Evolutionary conservation across 2,888 invertebrate species (phyloP), one percentile per base, ranked within the genome.

Genomic region (Eupithecia subumbrata): DNA sequence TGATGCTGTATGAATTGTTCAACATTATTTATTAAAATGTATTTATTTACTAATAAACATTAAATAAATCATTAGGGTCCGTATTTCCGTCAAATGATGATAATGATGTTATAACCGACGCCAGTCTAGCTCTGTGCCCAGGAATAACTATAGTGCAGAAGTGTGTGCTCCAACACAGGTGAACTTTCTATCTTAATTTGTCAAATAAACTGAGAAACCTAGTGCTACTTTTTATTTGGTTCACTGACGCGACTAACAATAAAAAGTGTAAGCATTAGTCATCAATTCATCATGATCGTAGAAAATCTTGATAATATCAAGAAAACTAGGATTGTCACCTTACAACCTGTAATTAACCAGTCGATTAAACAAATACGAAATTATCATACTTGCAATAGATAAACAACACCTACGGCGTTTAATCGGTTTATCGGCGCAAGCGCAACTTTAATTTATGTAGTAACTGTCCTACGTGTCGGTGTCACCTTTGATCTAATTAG

Each of bases 401-500:
- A 68, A 52, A 48, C 52, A 52, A 72, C 77, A 77, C 75, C 74
- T 77, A 74, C n/a, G 25, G 78, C 68, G 76, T 78, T 76, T 63
- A 63, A 56, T 75, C 73, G 71, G 18, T 37, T 74, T 69, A 76
- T 52, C 74, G 69, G 71, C 67, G 68, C 75, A 71, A 68, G 71
- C 79, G 79, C 81, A 79, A 80, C 76, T 79, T 80, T 81, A 74
- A 79, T 73, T 74, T 73, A 77, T 77, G 72, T 75, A 56, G 66
- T 73, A 80, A 77, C 70, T 81, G 81, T 80, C 69, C 72, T 69
- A 80, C 45, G 70, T 79, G 87, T 81, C 89, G 88, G 88, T 85
- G 81, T 86, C 89, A 91, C 91, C 90, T 92, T 91, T 92, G 92
- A 91, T 92, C 89, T 91, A 91, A 92, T 92, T 92, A 90, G 86